Base-by-base conservation (phyloP, 2,113 vertebrate species). In the Passer domesticus region DNA sequence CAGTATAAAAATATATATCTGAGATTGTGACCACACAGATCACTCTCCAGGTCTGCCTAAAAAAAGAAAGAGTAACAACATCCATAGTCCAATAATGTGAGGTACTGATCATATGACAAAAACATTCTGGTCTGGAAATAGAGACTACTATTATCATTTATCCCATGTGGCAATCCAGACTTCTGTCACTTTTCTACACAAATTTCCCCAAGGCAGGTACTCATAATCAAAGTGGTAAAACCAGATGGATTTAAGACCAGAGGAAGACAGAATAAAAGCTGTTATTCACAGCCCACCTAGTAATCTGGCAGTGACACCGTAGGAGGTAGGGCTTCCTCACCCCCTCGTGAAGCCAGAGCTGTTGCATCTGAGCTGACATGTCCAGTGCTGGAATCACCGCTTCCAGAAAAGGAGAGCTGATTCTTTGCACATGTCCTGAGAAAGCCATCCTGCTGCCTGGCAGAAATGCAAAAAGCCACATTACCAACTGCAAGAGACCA, bases 401-500 rank as follows among this genome's bases (percentile, higher is more conserved):
- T 83, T 68, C 47, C 25, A 67, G 72, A 67, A 43, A 6, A 70
- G 10, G 8, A 55, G 11, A 9, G 5, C 18, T 58, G 19, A 15
- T 25, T 15, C 14, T 63, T 41, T 63, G 30, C 23, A 46, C 6
- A 1, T 2, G 2, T 50, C 13, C 23, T 44, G 49, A 76, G 12
- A 64, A 86, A 73, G 21, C 20, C 64, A 33, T 60, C 21, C 53
- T 64, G 18, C 30, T 92, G 15, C 15, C 24, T 70, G 17, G 9
- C 41, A 66, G 46, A 89, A 74, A 73, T 2, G 4, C 9, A 69
- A 86, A 72, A 92, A 43, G 12, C 7, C 20, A 28, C 6, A 3
- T 6, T 59, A 9, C 13, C 30, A 80, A 18, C 8, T 6, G 41
- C 0, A 0, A 8, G 6, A 73, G n/a, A 47, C 10, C 21, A 33